phyloP scores from a whole-genome alignment of 2,113 vertebrate genomes.

The Oncorhynchus keta region DNA sequence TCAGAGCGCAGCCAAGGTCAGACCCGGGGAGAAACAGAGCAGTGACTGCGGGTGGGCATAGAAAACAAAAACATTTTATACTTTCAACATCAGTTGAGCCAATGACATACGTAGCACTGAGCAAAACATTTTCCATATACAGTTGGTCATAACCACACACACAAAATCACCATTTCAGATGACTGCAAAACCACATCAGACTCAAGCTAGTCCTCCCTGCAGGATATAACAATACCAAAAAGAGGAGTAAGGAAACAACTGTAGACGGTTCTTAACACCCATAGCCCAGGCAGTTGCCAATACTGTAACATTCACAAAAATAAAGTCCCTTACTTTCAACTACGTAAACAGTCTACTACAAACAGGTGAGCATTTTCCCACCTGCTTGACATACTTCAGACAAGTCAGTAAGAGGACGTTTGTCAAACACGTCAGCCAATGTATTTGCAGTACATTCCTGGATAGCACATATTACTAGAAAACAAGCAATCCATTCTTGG shows the following conservation, averaged over 20 bases:
- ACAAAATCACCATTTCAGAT: constrained; percentile 73
- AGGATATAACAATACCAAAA: constrained; percentile 55
- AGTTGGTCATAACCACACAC: constrained; percentile 64
- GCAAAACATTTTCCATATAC: constrained; percentile 42
- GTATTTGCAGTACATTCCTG: constrained; percentile 66
- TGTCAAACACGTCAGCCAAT: constrained; percentile 60
- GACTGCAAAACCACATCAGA: constrained; percentile 78
- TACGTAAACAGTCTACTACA: constrained; percentile 65
- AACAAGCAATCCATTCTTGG: constrained; percentile 67
- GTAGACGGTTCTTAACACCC: constrained; percentile 35
- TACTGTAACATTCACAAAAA: constrained; percentile 63
- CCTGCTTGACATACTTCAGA: constrained; percentile 40
- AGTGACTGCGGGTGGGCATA: constrained; percentile 78
- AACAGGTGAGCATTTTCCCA: constrained; percentile 51
- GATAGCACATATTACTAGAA: constrained; percentile 10
- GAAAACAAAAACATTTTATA: constrained; percentile 66
- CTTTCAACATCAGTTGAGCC: constrained; percentile 70
- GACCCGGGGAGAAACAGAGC: constrained; percentile 73
- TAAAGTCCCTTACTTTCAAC: constrained; percentile 49
- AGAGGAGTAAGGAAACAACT: constrained; percentile 20
- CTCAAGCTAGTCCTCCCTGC: constrained; percentile 65
- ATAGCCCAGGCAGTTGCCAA: constrained; percentile 46
- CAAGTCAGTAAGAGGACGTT: constrained; percentile 55
- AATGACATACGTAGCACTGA: too few relatives aligned
- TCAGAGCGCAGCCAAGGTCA: constrained; percentile 89